phyloP scores from a whole-genome alignment of 2,797 vertebrate species.

The Eupleurogrammus muticus region DNA sequence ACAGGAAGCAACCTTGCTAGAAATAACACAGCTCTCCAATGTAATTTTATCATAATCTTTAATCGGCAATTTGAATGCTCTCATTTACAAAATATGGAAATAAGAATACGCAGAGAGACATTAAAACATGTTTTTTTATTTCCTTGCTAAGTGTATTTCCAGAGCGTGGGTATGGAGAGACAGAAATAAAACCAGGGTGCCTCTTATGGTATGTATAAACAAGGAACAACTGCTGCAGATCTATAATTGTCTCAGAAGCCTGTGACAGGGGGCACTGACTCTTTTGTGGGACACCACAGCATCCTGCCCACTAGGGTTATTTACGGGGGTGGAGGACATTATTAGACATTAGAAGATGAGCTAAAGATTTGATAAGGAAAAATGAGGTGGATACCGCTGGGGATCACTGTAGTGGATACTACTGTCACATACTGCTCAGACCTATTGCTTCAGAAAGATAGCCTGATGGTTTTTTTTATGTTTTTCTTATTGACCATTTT shows the following conservation, averaged over 20 bases:
- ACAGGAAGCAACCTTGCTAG: not conserved
- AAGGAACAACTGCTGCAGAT: slow-evolving; percentile 61
- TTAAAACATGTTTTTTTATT: slow-evolving; percentile 8
- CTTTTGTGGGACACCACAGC: slow-evolving; percentile 49
- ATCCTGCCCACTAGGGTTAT: slow-evolving; percentile 47
- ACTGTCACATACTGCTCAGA: slow-evolving; percentile 3
- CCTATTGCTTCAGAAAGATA: not conserved
- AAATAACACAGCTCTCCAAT: not conserved
- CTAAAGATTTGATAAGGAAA: slow-evolving; percentile 37
- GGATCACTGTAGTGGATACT: not conserved
- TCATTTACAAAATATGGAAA: not conserved
- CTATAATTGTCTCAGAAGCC: slow-evolving; percentile 66
- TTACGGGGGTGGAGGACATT: slow-evolving; percentile 11
- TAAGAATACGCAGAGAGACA: not conserved
- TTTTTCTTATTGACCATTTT: no score
- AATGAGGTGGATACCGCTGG: slow-evolving; percentile 30
- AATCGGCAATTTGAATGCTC: slow-evolving; percentile 9
- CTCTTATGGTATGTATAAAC: slow-evolving; percentile 43
- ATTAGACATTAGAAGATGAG: not conserved
- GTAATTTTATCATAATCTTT: not conserved
- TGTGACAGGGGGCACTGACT: slow-evolving; percentile 59
- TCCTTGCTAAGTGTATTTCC: slow-evolving; percentile 35
- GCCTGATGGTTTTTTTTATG: not conserved
- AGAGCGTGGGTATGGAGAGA: slow-evolving; percentile 14
- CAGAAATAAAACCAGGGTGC: slow-evolving; percentile 44